Evolutionary conservation across 23 tunicate species (phyloP), one percentile per base, ranked within the genome.

Genomic region (Corella eumyota): DNA sequence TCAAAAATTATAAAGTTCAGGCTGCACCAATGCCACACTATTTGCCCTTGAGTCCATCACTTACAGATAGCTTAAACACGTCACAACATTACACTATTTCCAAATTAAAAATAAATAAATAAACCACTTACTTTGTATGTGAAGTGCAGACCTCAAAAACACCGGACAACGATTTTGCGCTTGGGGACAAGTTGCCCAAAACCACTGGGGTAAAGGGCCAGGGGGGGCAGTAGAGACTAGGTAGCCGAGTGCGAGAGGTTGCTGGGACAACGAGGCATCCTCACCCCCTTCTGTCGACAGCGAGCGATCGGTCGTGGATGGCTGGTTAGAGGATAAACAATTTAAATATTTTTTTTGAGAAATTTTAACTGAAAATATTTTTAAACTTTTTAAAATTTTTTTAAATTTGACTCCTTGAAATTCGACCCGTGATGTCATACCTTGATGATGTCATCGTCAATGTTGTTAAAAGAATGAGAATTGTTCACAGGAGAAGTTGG

Each of bases 141-240:
- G 96, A 27, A 88, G 30, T 25, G 96, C 96, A 29, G 72, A 79
- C 2, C 76, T 56, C 28, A 88, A 45, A 49, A 88, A 79, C 48
- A 88, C 88, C 24, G 96, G 96, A 52, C 72, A 72, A 27, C 75
- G 50, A 57, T 60, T 29, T 40, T 45, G 46, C 30, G 95, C 85
- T n/a, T 66, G 70, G 0, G 81, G 87, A 47, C 96, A 88, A 26
- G 73, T 66, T 13, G 70, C 20, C 87, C 87, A 88, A 63, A 88
- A 88, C 80, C 84, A 77, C 36, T 73, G 71, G 30, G 96, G 96
- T 40, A 88, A 50, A 19, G 88, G 96, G 34, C 96, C 96, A 19
- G 88, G 48, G 0, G 96, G 96, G 31, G 96, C 96, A 17, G 96
- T 88, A n/a, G 96, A 88, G 22, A 88, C 96, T 31, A 77, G 45